These are phyloP conservation scores for Cottoperca gobio DNA, from an alignment of 2,797 vertebrate genomes.

Conservation along the genomic window DNA sequence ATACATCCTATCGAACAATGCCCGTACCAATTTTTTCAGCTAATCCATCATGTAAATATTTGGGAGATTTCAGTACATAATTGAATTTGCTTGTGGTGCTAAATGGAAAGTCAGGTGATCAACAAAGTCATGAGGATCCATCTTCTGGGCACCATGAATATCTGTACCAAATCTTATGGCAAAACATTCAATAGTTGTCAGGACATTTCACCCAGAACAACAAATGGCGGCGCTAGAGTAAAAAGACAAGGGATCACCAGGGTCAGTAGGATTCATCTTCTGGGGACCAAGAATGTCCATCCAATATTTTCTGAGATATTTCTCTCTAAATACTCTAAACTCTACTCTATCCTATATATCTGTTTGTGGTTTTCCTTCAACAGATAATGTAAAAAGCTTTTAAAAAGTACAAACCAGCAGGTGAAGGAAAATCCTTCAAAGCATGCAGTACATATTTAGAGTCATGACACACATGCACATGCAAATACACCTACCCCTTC, in stretches of 20 bases:
- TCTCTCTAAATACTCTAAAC: too few relatives aligned
- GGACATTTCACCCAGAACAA: background rate
- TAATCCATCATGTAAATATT: background rate
- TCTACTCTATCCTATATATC: background rate
- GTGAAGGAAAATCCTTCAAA: background rate
- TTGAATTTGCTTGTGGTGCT: background rate
- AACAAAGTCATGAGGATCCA: background rate
- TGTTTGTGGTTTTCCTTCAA: background rate
- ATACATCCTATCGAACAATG: background rate
- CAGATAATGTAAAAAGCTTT: background rate
- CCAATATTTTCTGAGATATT: background rate
- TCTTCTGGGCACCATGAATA: background rate
- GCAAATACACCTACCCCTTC: constrained; percentile 78
- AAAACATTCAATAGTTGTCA: background rate
- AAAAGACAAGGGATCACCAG: background rate
- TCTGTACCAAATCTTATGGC: background rate
- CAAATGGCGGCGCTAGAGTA: background rate
- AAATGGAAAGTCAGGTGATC: background rate
- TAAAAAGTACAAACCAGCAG: background rate
- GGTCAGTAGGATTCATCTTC: background rate
- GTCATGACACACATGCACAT: background rate
- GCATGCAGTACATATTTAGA: background rate
- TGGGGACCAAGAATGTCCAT: background rate
- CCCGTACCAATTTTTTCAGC: background rate
- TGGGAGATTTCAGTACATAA: background rate